Base-by-base conservation (phyloP, 1,140 invertebrate species). In the Drosophila lini region DNA sequence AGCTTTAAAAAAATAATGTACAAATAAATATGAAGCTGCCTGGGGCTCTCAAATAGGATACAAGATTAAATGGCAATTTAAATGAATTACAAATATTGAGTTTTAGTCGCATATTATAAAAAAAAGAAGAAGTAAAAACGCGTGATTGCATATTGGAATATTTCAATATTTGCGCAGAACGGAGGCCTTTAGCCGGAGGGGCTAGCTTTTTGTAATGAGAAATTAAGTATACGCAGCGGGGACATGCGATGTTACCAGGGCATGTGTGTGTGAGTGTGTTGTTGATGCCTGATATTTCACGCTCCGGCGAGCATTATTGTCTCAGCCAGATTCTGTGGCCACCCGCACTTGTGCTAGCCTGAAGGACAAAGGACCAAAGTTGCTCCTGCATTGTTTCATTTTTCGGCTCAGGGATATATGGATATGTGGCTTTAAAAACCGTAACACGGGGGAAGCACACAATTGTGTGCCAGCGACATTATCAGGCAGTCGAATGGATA, bases 71-170 rank as follows among this genome's bases (percentile, higher is more conserved):
- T 65, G 52, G 50, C 63, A 67, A 74, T 60, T 67, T 79, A 88
- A 86, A 88, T 90, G 64, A 88, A 84, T 90, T 68, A 70, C 80
- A 86, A 89, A 89, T 84, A 88, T 88, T 88, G 80, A 70, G 71
- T 84, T 71, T 70, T 61, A 48, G 55, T 47, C 44, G 38, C 53
- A 52, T 60, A 53, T 47, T 38, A 60, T 32, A 32, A 52, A 77
- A 69, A 81, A 74, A 53, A 11, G 4, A 28, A 28, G 19, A 15
- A 15, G n/a, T 22, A 53, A 36, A 38, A 22, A 38, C 34, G 13
- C 41, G 28, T 70, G 79, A 88, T 82, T 86, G 80, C 80, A 74
- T 68, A 77, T 65, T 73, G 61, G 44, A 65, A 73, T 86, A 86
- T 78, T 65, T 76, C 61, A 68, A 78, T 84, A 52, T 82, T 69